phyloP scores from a whole-genome alignment of 1,140 invertebrate species.

The Dreissena rostriformis region DNA sequence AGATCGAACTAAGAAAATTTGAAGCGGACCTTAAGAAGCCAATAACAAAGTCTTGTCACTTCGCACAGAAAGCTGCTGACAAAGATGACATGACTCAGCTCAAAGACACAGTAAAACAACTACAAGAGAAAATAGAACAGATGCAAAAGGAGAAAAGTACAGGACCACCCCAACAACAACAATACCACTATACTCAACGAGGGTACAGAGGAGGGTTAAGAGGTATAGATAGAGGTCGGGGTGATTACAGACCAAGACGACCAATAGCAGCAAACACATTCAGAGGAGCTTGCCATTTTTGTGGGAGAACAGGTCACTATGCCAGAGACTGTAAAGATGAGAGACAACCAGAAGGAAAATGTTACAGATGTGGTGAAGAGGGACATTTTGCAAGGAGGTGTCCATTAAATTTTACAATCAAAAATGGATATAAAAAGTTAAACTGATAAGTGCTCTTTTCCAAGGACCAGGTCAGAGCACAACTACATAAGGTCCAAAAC shows the following conservation, averaged over 20 bases:
- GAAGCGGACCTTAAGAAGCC: conserved; percentile 7
- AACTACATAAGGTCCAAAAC: not conserved
- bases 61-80: not conserved
- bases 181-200: not conserved
- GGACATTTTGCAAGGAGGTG: conserved; percentile 15
- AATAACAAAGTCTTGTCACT: not conserved
- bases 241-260: too few relatives aligned
- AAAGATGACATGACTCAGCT: not conserved
- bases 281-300: not conserved
- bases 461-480: conserved; percentile 8
- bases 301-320: too few relatives aligned
- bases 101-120: not conserved
- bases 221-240: not conserved
- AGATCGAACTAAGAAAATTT: conserved; percentile 25
- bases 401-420: not conserved
- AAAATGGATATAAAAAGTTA: conserved; percentile 8
- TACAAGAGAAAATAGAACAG: not conserved
- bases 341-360: too few relatives aligned
- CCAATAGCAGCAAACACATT: not conserved
- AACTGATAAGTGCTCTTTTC: conserved; percentile 1
- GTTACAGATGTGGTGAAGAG: not conserved
- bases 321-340: too few relatives aligned
- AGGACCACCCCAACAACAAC: not conserved
- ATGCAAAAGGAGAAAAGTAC: not conserved
- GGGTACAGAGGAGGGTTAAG: not conserved